Evolutionary conservation across 2,888 invertebrate genomes (phyloP).

Genomic region (Lycia hirtaria): DNA sequence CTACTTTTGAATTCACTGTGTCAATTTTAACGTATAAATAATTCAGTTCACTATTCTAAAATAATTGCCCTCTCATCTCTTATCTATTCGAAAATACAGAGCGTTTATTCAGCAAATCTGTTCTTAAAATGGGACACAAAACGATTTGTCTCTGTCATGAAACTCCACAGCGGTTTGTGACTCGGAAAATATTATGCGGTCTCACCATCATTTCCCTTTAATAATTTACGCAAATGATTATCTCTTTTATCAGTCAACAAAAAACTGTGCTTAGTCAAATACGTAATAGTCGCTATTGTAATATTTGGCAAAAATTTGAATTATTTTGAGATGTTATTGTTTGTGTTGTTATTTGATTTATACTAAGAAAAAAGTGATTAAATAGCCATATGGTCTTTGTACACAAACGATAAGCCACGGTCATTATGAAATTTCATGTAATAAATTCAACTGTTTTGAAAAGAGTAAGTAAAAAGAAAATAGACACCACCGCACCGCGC

Average conservation of each 20-base stretch:
- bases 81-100: conserved; percentile 30
- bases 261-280: not conserved
- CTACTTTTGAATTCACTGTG: too few relatives aligned
- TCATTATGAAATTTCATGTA: too few relatives aligned
- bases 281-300: not conserved
- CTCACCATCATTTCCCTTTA: conserved; percentile 41
- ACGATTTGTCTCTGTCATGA: conserved; percentile 53
- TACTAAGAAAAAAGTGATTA: too few relatives aligned
- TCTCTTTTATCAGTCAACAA: conserved; percentile 27
- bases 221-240: conserved; percentile 45
- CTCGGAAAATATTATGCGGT: conserved; percentile 57
- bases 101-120: conserved; percentile 46
- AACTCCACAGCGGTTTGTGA: conserved; percentile 50
- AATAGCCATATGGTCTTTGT: too few relatives aligned
- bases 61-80: not conserved
- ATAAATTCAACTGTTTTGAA: too few relatives aligned
- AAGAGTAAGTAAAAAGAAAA: too few relatives aligned
- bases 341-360: too few relatives aligned
- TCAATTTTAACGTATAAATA: too few relatives aligned
- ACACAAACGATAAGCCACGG: too few relatives aligned
- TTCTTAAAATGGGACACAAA: conserved; percentile 49
- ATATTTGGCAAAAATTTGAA: not conserved
- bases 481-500: too few relatives aligned
- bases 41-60: too few relatives aligned
- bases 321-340: too few relatives aligned